Base-by-base conservation (phyloP, 2,888 invertebrate genomes). In the Nomada lathburiana region DNA sequence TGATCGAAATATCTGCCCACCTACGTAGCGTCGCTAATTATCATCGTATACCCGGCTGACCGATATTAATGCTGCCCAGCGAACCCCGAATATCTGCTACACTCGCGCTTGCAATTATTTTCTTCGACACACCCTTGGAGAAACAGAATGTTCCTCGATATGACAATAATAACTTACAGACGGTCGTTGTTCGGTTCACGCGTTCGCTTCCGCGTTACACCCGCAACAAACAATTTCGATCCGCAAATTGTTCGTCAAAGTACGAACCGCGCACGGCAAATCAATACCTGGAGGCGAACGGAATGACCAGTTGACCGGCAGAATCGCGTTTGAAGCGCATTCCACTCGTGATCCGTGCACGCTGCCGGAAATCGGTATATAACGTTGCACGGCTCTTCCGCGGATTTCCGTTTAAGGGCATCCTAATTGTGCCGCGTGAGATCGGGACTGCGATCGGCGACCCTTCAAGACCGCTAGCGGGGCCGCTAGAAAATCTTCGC, bases 391-490 rank as follows among this genome's bases (percentile, higher is more conserved):
- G 26, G 72, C 74, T 83, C 77, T 82, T 75, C 77, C 82, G 74
- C 75, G 82, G 81, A 71, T 69, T 42, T 77, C 81, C 84, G 76
- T 83, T 88, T 87, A 87, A 88, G 83, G 87, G 82, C 65, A 87
- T 88, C 86, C 87, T 88, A 88, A 88, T 88, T 88, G 87, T 86
- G 84, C 75, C 74, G 78, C 72, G 68, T 82, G 80, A 82, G 87
- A 87, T 87, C 87, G 81, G 78, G 85, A 80, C 78, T 82, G 79
- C 82, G 85, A 87, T 87, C 80, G 82, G 80, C 80, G 81, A 73
- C 72, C 73, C 80, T 85, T 82, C 82, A 82, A 83, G 83, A 69
- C 78, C 87, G 76, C 73, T 72, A 55, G 76, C 74, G 67, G 67
- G 67, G 71, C 79, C 83, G 85, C 83, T 85, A 82, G 85, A 85